These are phyloP conservation scores for Syndactyla subalaris DNA, from an alignment of 2,797 vertebrate species.

Conservation along the genomic window DNA sequence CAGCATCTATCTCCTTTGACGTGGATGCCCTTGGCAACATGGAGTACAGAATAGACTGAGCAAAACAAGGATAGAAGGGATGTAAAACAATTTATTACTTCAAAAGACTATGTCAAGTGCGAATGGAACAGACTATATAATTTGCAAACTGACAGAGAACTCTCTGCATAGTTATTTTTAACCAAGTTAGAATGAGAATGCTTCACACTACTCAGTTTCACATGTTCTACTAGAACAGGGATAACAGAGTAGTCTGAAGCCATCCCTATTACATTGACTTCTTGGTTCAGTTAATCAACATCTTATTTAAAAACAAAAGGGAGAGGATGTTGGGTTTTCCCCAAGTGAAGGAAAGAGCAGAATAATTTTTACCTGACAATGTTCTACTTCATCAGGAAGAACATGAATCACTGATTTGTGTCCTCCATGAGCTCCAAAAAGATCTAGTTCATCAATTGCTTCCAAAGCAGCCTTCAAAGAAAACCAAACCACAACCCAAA, in stretches of 20 bases:
- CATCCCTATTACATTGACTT: rapidly evolving
- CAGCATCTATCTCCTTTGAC: slow-evolving; percentile 98
- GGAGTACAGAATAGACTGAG: slow-evolving; percentile 95
- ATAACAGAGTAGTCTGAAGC: background rate
- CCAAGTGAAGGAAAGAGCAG: background rate
- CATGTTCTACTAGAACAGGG: background rate
- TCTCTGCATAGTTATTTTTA: background rate
- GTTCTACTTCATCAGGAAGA: slow-evolving; percentile 95
- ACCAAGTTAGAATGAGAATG: background rate
- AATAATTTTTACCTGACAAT: slow-evolving; percentile 89
- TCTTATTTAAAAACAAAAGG: background rate
- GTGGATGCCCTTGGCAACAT: slow-evolving; percentile 97
- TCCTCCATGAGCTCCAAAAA: slow-evolving; percentile 94
- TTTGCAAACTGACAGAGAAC: background rate
- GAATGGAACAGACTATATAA: background rate
- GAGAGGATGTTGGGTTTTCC: background rate
- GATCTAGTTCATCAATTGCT: slow-evolving; percentile 97
- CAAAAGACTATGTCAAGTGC: background rate
- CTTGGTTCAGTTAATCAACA: background rate
- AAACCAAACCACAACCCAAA: background rate
- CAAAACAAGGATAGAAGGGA: slow-evolving; percentile 38
- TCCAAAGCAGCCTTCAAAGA: slow-evolving; percentile 91
- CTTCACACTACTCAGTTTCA: background rate
- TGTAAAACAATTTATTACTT: background rate
- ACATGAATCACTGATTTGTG: slow-evolving; percentile 97